Percentiles rank a stretch among this genome's conserved stretches.
Conservation (phyloP, 2,888 invertebrate species). For the Oligia latruncula region DNA sequence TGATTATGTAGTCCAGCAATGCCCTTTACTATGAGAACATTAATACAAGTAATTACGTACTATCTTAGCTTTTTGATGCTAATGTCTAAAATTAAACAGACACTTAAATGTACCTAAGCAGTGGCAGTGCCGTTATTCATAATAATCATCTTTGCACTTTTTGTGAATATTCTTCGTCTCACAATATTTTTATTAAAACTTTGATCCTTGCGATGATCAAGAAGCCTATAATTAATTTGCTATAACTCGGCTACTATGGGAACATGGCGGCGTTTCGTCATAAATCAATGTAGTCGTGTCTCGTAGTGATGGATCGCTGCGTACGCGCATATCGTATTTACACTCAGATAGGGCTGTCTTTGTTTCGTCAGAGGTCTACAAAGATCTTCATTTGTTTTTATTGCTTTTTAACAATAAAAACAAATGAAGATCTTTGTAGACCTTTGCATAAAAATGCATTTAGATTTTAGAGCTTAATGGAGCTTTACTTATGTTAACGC, state of each 20-base stretch:
- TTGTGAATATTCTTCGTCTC: not conserved
- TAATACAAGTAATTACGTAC: not conserved
- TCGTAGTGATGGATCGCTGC: slow-evolving; percentile 75
- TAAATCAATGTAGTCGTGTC: slow-evolving; percentile 77
- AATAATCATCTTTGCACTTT: not conserved
- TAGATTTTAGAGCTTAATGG: not conserved
- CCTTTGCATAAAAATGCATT: no score
- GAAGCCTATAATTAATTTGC: slow-evolving; percentile 72
- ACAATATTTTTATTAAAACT: slow-evolving; percentile 25
- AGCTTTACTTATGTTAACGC: not conserved
- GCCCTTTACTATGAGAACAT: not conserved
- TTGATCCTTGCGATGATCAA: slow-evolving; percentile 33
- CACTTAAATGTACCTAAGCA: not conserved
- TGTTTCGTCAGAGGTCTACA: not conserved
- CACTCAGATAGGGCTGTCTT: slow-evolving; percentile 58
- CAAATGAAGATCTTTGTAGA: no score
- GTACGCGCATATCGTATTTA: slow-evolving; percentile 65
- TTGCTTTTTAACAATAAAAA: no score
- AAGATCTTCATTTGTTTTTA: not conserved
- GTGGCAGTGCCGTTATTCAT: not conserved
- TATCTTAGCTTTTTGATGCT: not conserved
- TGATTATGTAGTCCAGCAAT: not conserved
- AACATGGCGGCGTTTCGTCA: slow-evolving; percentile 67
- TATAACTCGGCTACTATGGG: slow-evolving; percentile 69
- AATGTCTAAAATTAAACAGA: not conserved